These are phyloP conservation scores for Turnix velox DNA, from an alignment of 2,113 vertebrate species.

Conservation along the genomic window DNA sequence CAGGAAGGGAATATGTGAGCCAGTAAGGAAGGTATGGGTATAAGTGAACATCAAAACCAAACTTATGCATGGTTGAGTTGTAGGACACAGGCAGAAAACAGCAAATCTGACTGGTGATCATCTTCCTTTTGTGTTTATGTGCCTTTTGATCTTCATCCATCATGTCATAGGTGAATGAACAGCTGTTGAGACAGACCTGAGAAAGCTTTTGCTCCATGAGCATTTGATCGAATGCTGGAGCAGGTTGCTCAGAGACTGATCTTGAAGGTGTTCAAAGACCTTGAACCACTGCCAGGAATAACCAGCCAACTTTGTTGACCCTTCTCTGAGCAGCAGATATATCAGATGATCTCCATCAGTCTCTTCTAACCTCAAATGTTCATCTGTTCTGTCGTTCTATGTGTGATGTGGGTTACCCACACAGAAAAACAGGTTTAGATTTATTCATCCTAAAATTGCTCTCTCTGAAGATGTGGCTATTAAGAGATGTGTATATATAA, in stretches of 20 bases:
- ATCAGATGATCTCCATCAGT: neutral
- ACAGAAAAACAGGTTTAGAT: too few relatives aligned
- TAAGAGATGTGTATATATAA: neutral
- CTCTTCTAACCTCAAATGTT: neutral
- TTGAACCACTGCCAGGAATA: neutral
- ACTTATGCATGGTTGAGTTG: neutral
- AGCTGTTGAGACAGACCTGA: fast-evolving
- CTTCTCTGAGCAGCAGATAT: neutral
- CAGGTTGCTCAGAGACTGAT: neutral
- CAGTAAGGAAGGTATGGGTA: neutral
- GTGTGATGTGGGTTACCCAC: fast-evolving
- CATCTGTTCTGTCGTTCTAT: neutral
- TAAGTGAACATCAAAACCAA: neutral
- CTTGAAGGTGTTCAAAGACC: neutral
- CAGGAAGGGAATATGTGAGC: neutral
- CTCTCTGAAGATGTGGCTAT: neutral
- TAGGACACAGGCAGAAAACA: neutral
- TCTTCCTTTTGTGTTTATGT: neutral
- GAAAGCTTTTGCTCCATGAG: neutral
- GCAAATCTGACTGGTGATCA: neutral
- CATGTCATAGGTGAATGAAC: neutral
- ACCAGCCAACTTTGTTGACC: neutral
- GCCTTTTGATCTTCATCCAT: neutral
- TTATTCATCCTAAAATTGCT: neutral
- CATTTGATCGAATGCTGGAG: neutral